Conservation (phyloP, 2,888 invertebrate species). For the Embidobia sp. region DNA sequence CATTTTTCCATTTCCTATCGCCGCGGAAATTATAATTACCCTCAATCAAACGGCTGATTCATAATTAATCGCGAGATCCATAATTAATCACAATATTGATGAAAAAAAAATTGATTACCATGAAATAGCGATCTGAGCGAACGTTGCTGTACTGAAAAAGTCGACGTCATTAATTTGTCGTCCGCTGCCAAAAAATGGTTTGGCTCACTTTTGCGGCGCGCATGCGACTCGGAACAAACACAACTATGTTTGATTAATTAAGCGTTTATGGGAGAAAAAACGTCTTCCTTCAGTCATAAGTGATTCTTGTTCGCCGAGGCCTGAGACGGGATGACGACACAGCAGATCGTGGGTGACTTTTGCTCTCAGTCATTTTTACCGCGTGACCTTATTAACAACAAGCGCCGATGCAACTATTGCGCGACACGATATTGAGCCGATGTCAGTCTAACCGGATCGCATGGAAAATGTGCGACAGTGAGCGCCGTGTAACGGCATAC, state of each 20-base stretch:
- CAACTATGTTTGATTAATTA: slow-evolving; percentile 8
- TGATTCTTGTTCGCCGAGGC: slow-evolving; percentile 23
- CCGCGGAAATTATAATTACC: slow-evolving; percentile 37
- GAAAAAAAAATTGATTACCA: slow-evolving; percentile 40
- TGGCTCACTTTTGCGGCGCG: too few species aligned
- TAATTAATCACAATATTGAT: slow-evolving; percentile 1
- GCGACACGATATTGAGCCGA: slow-evolving; percentile 61
- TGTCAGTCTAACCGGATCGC: slow-evolving; percentile 61
- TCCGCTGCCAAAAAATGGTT: too few species aligned
- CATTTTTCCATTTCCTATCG: slow-evolving; percentile 34
- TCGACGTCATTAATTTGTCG: too few species aligned
- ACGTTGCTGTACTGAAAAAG: background rate
- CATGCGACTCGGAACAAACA: too few species aligned
- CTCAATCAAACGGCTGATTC: slow-evolving; percentile 38
- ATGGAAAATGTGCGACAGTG: slow-evolving; percentile 52
- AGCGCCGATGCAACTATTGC: slow-evolving; percentile 57
- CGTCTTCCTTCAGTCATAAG: slow-evolving; percentile 20
- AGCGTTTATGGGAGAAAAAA: background rate
- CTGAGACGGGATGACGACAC: slow-evolving; percentile 62
- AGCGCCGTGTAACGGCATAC: slow-evolving; percentile 45
- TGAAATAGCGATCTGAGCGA: slow-evolving; percentile 28
- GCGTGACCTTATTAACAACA: slow-evolving; percentile 63
- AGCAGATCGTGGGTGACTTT: slow-evolving; percentile 62
- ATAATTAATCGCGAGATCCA: slow-evolving; percentile 30
- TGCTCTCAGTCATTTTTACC: slow-evolving; percentile 62